Conservation (phyloP, 2,888 invertebrate genomes). For the Cinara cedri region DNA sequence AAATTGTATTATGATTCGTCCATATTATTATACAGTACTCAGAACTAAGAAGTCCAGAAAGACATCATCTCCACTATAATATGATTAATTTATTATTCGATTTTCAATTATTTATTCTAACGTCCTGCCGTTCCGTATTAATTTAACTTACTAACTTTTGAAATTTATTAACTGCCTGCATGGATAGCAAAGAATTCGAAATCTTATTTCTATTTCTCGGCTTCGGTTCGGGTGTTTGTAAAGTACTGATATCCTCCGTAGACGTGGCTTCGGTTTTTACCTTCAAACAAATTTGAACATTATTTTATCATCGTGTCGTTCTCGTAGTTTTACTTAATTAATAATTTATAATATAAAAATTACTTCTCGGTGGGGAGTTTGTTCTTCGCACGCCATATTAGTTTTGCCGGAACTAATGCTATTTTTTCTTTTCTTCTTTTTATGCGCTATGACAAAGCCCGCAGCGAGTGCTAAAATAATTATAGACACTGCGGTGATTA, state of each 20-base stretch:
- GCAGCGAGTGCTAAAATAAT: conserved; percentile 1
- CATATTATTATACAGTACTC: too few relatives aligned
- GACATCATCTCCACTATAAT: too few relatives aligned
- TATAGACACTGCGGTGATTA: neutral
- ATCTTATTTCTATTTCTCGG: conserved; percentile 60
- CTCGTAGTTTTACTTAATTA: neutral
- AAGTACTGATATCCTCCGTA: conserved; percentile 37
- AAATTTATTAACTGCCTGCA: conserved; percentile 85
- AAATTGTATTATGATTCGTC: too few relatives aligned
- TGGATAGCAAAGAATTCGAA: conserved; percentile 80
- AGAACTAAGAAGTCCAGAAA: too few relatives aligned
- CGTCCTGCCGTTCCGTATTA: neutral
- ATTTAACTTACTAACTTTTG: conserved; percentile 68
- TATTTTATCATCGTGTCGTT: neutral
- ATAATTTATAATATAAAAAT: neutral
- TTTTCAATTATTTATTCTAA: neutral
- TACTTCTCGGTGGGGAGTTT: conserved; percentile 18
- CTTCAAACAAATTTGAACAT: neutral
- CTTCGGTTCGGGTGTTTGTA: conserved; percentile 59
- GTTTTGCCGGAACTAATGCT: conserved; percentile 20
- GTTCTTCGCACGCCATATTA: conserved; percentile 33
- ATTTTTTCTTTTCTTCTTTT: conserved; percentile 43
- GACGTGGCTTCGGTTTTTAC: conserved; percentile 47
- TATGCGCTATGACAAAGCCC: neutral
- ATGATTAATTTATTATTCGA: neutral